Conservation (phyloP, 1,140 invertebrate genomes). For the Rhagoletis pomonella region DNA sequence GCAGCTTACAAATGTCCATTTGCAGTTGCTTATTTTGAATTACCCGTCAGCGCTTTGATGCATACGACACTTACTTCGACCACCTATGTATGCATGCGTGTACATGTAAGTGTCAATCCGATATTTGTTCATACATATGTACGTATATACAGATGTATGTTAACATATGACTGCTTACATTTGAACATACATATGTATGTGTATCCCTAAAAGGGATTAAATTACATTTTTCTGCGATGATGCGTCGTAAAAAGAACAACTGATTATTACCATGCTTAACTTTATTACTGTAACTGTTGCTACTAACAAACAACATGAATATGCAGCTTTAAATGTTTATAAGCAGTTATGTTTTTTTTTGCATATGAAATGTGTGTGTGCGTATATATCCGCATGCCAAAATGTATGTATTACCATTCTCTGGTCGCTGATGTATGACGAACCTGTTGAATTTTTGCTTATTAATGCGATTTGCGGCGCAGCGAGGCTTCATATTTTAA, state of each 20-base stretch:
- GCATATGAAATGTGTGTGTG: neutral
- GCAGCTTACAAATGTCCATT: slow-evolving; percentile 41
- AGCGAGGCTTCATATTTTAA: slow-evolving; percentile 16
- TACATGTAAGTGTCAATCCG: neutral
- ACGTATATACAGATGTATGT: neutral
- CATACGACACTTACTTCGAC: neutral
- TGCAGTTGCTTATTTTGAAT: slow-evolving; percentile 29
- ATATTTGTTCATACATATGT: neutral
- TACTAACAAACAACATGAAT: slow-evolving; percentile 4
- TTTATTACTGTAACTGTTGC: slow-evolving; percentile 42
- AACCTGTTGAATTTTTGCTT: slow-evolving; percentile 49
- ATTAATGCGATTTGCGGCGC: slow-evolving; percentile 48
- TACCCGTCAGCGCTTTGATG: slow-evolving; percentile 47
- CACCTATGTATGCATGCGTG: neutral
- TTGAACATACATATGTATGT: neutral
- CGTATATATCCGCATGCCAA: neutral
- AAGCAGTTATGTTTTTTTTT: neutral
- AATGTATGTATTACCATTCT: slow-evolving; percentile 21
- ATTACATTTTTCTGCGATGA: slow-evolving; percentile 49
- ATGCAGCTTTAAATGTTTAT: slow-evolving; percentile 10
- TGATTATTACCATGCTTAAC: slow-evolving; percentile 46
- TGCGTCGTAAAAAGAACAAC: slow-evolving; percentile 48
- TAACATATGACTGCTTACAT: neutral
- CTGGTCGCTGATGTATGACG: slow-evolving; percentile 28
- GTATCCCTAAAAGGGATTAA: slow-evolving; percentile 46